phyloP scores from a whole-genome alignment of 2,888 invertebrate species.

The Macrophya annulata region DNA sequence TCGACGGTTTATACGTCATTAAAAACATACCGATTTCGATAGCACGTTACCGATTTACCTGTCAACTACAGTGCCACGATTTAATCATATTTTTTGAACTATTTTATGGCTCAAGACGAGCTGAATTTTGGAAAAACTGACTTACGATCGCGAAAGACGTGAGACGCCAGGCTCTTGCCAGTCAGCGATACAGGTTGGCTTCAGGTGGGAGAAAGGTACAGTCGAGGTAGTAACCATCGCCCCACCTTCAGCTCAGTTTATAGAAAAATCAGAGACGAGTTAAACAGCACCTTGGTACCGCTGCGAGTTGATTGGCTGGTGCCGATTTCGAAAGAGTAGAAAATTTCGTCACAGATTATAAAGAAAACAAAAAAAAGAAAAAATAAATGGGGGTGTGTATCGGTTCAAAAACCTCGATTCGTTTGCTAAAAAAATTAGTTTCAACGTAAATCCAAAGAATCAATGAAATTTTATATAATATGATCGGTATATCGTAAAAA shows the following conservation, averaged over 20 bases:
- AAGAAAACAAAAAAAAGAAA: neutral
- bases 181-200: slow-evolving; percentile 51
- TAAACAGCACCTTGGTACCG: slow-evolving; percentile 15
- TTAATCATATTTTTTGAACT: neutral
- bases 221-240: slow-evolving; percentile 51
- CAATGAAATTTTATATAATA: neutral
- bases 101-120: neutral
- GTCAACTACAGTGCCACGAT: neutral
- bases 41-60: slow-evolving; percentile 26
- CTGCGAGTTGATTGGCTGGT: neutral
- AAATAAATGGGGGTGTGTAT: neutral
- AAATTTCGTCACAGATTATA: neutral
- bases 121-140: slow-evolving; percentile 39
- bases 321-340: neutral
- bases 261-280: slow-evolving; percentile 42
- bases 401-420: neutral
- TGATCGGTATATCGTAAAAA: neutral
- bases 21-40: neutral
- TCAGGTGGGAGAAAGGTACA: slow-evolving; percentile 56
- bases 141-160: slow-evolving; percentile 49
- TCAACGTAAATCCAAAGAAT: neutral
- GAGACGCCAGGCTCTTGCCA: slow-evolving; percentile 54
- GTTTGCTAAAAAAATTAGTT: neutral
- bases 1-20: slow-evolving; percentile 3
- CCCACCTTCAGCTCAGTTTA: slow-evolving; percentile 51